Evolutionary conservation across 2,797 vertebrate species (phyloP), one percentile per base, ranked within the genome.

Genomic region (Amniataba percoides): DNA sequence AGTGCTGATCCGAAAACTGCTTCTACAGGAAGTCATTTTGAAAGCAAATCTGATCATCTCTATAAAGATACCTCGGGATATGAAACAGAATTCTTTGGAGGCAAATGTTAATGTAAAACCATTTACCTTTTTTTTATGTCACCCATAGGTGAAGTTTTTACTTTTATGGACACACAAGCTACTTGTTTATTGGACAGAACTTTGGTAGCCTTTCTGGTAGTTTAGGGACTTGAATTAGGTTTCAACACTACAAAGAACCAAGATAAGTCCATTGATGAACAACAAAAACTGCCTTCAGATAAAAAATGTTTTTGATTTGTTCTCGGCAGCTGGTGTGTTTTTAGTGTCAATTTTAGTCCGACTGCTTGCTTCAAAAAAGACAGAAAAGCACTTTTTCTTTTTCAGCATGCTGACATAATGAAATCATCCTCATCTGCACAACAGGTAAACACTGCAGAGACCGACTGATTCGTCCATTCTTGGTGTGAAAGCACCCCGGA

Each of bases 41-140:
- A 6, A 72, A 10, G 57, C 21, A 68, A 69, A 73, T 61, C 34
- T 39, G 55, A 69, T 63, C 52, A 59, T 13, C 16, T 49, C n/a
- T 66, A 10, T 42, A 4, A 57, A 65, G 69, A 19, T 27, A 36
- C 27, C 23, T 31, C 23, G 16, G 53, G 19, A 45, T 55, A 48
- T 21, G 42, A 69, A 53, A 46, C 19, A 6, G 13, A 51, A 57
- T 27, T 64, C 49, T 66, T 58, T 25, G 3, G 21, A 51, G n/a
- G 23, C 18, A 43, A 48, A 46, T 19, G 15, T 39, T 16, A 11
- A 43, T 69, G n/a, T 36, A 5, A 57, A 72, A 72, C 45, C 13
- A 18, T 53, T 77, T 42, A 23, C 46, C 13, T 63, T 19, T n/a
- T n/a, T n/a, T n/a, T n/a, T n/a, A n/a, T n/a, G 27, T 51, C 11